phyloP scores from a whole-genome alignment of 1,140 invertebrate genomes.

The Homarus americanus region DNA sequence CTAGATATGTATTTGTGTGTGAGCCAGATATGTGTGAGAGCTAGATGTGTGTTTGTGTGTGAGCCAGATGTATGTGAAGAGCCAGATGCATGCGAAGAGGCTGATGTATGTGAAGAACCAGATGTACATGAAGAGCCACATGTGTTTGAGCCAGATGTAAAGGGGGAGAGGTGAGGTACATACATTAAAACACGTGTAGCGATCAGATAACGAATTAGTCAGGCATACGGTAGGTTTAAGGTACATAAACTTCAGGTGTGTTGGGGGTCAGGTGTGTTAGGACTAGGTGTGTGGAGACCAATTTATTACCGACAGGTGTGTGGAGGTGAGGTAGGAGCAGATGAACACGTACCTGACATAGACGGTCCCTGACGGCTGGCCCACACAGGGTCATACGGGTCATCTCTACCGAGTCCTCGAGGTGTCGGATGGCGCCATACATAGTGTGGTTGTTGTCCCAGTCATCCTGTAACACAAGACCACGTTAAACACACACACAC shows the following conservation, averaged over 20 bases:
- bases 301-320: not conserved
- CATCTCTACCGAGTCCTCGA: constrained; percentile 91
- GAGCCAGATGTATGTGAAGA: not conserved
- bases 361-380: constrained; percentile 80
- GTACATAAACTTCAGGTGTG: not conserved
- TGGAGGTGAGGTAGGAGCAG: not conserved
- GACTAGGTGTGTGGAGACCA: not conserved
- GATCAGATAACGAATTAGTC: not conserved
- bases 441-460: constrained; percentile 86
- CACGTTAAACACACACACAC: not conserved
- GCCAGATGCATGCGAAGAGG: not conserved
- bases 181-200: not conserved
- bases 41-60: not conserved
- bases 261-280: not conserved
- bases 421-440: constrained; percentile 87
- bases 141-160: too few species aligned
- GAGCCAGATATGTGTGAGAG: not conserved
- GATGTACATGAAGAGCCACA: too few species aligned
- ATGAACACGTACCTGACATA: constrained; percentile 75
- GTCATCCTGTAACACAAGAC: constrained; percentile 79
- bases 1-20: not conserved
- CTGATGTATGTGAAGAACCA: not conserved
- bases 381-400: constrained; percentile 85
- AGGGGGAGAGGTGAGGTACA: too few species aligned
- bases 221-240: too few species aligned